phyloP scores from a whole-genome alignment of 2,888 invertebrate genomes.

The Dione juno region DNA sequence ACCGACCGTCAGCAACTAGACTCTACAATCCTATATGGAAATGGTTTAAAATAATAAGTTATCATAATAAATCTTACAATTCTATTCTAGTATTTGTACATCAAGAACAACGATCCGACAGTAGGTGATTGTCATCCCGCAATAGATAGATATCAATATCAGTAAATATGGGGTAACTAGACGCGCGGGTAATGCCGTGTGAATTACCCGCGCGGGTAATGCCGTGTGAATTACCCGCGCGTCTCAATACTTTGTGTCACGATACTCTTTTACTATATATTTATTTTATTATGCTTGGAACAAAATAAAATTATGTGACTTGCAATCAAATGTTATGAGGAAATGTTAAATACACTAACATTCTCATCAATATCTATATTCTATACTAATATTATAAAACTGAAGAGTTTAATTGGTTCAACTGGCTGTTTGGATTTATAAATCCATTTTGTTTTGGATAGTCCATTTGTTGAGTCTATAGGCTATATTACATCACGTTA shows the following conservation, averaged over 20 bases:
- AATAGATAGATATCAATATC: constrained; percentile 67
- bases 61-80: background rate
- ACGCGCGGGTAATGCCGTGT: constrained; percentile 34
- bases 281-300: too few species aligned
- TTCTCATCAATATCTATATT: too few species aligned
- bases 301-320: background rate
- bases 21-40: too few species aligned
- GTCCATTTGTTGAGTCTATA: too few species aligned
- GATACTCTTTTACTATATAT: constrained; percentile 24
- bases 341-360: too few species aligned
- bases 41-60: too few species aligned
- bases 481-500: too few species aligned
- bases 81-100: constrained; percentile 15
- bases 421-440: too few species aligned
- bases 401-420: too few species aligned
- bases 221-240: constrained; percentile 39
- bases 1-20: too few species aligned
- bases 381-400: too few species aligned
- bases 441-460: too few species aligned
- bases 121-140: constrained; percentile 67
- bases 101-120: constrained; percentile 23
- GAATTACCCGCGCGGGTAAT: constrained; percentile 39
- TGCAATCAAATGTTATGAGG: background rate
- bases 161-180: constrained; percentile 58
- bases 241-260: constrained; percentile 26